These are phyloP conservation scores for Rhinatrema bivittatum DNA, from an alignment of 2,797 vertebrate species.

Conservation along the genomic window DNA sequence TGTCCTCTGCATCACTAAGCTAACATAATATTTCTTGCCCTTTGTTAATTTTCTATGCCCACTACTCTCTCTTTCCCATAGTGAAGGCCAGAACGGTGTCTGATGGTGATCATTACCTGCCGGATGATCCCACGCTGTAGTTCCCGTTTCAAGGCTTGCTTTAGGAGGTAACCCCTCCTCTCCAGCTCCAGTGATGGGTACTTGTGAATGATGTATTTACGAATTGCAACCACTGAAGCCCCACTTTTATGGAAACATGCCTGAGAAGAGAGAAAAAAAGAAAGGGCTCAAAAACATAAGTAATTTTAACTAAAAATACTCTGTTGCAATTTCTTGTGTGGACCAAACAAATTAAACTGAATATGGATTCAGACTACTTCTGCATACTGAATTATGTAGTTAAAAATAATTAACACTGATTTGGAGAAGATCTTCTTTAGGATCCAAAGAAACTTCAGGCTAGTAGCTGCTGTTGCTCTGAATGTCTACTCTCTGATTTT, in stretches of 20 bases:
- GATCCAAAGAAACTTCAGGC: too few species aligned
- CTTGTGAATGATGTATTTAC: constrained; percentile 86
- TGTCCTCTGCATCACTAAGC: too few species aligned
- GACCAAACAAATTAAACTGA: constrained; percentile 3
- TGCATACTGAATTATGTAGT: neutral
- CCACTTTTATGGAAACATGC: constrained; percentile 80
- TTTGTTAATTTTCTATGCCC: too few species aligned
- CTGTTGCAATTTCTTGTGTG: neutral
- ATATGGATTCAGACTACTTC: neutral
- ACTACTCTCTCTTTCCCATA: too few species aligned
- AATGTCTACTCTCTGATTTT: too few species aligned
- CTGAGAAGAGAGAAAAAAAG: constrained; percentile 42
- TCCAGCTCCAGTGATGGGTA: constrained; percentile 88
- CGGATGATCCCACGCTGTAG: constrained; percentile 86
- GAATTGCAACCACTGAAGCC: constrained; percentile 79
- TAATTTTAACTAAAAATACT: neutral
- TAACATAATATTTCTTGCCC: too few species aligned
- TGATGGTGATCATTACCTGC: too few species aligned
- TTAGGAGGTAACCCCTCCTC: constrained; percentile 87
- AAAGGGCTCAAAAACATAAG: neutral
- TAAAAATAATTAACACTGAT: too few species aligned
- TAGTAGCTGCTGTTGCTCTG: too few species aligned
- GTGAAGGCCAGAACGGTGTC: too few species aligned
- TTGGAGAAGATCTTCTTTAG: too few species aligned
- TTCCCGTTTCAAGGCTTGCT: constrained; percentile 86